These are phyloP conservation scores for Babyrousa celebensis DNA, from an alignment of 2,797 vertebrate species.

Conservation along the genomic window DNA sequence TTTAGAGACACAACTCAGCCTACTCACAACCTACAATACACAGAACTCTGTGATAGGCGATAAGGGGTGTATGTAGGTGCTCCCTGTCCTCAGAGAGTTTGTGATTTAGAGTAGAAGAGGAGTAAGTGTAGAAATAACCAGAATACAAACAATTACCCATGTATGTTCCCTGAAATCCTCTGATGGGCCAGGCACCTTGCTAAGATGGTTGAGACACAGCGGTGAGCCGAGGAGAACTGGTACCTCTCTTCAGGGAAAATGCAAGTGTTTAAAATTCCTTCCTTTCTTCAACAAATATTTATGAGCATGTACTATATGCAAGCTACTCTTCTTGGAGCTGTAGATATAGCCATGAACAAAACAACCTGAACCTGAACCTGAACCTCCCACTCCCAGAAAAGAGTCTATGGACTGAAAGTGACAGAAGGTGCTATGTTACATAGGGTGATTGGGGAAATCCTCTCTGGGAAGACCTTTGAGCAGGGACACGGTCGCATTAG, in stretches of 20 bases:
- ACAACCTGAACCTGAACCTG: no score
- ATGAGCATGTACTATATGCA: neutral
- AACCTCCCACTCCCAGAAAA: neutral
- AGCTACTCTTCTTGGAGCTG: neutral
- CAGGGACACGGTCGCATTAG: neutral
- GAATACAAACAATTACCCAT: neutral
- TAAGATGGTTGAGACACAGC: neutral
- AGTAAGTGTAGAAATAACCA: neutral
- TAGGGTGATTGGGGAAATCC: neutral
- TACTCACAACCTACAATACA: neutral
- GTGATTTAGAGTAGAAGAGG: neutral
- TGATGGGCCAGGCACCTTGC: neutral
- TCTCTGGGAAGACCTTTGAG: neutral
- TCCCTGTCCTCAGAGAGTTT: slow-evolving; percentile 5
- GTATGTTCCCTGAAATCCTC: neutral
- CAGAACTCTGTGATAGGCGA: neutral
- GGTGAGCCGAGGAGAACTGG: neutral
- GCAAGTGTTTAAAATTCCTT: neutral
- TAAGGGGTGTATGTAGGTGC: neutral
- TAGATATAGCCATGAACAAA: neutral
- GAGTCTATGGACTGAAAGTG: neutral
- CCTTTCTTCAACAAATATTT: neutral
- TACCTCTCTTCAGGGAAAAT: neutral
- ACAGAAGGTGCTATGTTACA: neutral
- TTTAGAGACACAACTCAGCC: neutral